phyloP scores from a whole-genome alignment of 1,140 invertebrate genomes.

The Trichomalopsis sarcophagae region DNA sequence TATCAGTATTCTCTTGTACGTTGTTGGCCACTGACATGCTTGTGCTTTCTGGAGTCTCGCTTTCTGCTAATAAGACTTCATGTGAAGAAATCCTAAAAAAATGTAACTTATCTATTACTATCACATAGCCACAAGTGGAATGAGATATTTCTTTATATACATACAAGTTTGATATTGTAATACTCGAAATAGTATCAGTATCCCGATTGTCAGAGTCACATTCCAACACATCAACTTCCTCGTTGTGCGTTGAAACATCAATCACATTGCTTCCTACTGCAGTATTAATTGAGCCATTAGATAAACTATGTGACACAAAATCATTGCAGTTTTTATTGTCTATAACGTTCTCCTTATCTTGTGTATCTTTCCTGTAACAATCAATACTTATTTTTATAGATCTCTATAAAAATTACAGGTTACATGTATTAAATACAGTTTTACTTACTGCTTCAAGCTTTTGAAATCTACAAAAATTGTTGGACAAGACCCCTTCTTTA shows the following conservation, averaged over 20 bases:
- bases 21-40: too few relatives aligned
- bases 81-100: too few relatives aligned
- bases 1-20: too few relatives aligned
- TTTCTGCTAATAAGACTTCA: too few relatives aligned
- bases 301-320: neutral
- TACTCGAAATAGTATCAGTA: neutral
- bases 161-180: neutral
- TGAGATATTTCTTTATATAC: neutral
- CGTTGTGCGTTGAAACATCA: neutral
- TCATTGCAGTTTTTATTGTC: neutral
- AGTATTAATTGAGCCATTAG: neutral
- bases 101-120: too few relatives aligned
- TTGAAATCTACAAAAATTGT: neutral
- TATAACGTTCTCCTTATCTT: neutral
- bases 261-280: neutral
- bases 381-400: neutral
- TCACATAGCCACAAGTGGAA: too few relatives aligned
- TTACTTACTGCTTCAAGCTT: constrained; percentile 7
- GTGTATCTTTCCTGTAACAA: neutral
- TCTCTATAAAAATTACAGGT: neutral
- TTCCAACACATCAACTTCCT: neutral
- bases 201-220: neutral
- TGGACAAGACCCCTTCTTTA: neutral
- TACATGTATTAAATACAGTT: neutral
- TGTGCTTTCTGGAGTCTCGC: too few relatives aligned